Percentiles rank a stretch among this genome's conserved stretches.
Conservation (phyloP, 2,797 vertebrate genomes). For the Argya squamiceps region DNA sequence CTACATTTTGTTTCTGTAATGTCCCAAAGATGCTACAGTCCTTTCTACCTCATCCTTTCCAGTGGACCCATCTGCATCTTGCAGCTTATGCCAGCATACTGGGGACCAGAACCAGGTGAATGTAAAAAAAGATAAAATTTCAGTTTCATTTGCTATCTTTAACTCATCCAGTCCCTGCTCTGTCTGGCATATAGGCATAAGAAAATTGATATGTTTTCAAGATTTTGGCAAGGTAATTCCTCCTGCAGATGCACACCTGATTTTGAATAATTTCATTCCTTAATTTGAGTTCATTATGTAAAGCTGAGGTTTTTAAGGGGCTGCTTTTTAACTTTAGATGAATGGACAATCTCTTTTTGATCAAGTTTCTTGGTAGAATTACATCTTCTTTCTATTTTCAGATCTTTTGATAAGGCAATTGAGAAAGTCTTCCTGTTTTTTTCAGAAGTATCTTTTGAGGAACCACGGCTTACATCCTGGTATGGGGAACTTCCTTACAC, state of each 20-base stretch:
- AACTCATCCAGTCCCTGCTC: neutral
- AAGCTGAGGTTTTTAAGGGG: neutral
- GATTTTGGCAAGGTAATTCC: neutral
- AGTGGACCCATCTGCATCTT: neutral
- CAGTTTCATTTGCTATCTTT: neutral
- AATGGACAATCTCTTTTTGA: neutral
- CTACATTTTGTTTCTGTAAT: neutral
- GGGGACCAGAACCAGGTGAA: neutral
- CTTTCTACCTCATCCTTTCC: neutral
- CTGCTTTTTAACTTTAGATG: neutral
- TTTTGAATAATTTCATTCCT: neutral
- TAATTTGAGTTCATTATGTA: neutral
- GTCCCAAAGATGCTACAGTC: neutral
- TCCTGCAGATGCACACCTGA: neutral
- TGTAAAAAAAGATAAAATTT: neutral
- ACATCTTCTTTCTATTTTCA: neutral
- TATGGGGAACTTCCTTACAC: constrained; percentile 93
- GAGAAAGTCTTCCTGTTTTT: constrained; percentile 45
- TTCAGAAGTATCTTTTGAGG: constrained; percentile 85
- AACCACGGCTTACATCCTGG: constrained; percentile 94
- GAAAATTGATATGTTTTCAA: neutral
- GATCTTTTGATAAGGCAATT: neutral
- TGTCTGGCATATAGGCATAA: neutral
- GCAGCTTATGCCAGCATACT: neutral
- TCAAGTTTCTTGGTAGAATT: neutral